Conservation (phyloP, 2,113 vertebrate species). For the Nettapus auritus region DNA sequence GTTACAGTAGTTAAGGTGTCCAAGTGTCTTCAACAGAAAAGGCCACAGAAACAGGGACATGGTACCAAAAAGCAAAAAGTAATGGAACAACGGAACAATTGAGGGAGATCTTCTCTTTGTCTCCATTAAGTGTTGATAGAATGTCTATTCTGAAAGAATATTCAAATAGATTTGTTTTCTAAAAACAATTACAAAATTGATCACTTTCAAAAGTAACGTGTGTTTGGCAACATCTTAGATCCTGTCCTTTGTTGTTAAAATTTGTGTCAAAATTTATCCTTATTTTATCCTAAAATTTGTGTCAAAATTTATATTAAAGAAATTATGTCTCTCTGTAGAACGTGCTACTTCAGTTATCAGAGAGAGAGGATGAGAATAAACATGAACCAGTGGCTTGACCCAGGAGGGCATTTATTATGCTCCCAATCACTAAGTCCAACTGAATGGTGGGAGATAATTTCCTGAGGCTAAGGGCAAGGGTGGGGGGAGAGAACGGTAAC, state of each 20-base stretch:
- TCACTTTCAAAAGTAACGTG: not conserved
- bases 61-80: not conserved
- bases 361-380: not conserved
- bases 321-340: not conserved
- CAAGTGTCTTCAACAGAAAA: not conserved
- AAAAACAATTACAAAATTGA: not conserved
- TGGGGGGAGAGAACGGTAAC: accelerated
- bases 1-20: not conserved
- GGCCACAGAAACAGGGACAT: not conserved
- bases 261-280: not conserved
- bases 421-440: not conserved
- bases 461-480: not conserved
- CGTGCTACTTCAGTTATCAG: not conserved
- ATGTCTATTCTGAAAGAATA: not conserved
- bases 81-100: not conserved
- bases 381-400: not conserved
- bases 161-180: not conserved
- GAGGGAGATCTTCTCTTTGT: not conserved
- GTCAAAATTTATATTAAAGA: not conserved
- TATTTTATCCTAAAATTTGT: not conserved
- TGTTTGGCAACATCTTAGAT: not conserved
- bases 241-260: not conserved
- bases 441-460: not conserved
- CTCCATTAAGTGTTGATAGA: not conserved
- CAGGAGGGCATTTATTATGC: not conserved